phyloP scores from a whole-genome alignment of 2,888 invertebrate genomes.

The Cephus runcator region DNA sequence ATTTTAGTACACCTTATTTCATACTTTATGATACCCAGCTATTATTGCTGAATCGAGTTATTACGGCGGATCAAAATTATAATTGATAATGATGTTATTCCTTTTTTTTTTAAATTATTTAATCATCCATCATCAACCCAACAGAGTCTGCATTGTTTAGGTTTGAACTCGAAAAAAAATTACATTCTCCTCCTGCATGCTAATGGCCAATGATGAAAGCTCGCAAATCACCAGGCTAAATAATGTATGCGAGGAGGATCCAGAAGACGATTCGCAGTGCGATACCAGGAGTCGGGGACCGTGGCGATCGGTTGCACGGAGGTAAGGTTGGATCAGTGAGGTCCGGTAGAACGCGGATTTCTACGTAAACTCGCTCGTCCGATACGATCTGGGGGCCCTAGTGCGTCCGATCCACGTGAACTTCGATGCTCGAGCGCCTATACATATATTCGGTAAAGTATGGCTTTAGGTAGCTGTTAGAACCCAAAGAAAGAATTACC shows the following conservation, averaged over 20 bases:
- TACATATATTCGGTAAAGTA: conserved; percentile 22
- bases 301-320: background rate
- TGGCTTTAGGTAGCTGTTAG: conserved; percentile 1
- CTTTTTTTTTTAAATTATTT: background rate
- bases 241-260: conserved; percentile 60
- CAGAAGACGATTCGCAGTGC: conserved; percentile 60
- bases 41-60: background rate
- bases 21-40: background rate
- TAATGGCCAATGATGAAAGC: background rate
- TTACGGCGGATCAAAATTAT: background rate
- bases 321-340: background rate
- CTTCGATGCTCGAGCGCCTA: conserved; percentile 44
- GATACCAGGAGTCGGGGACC: conserved; percentile 54
- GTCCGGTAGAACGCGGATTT: conserved; percentile 48
- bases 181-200: background rate
- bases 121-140: background rate
- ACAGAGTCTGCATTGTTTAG: background rate
- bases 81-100: background rate
- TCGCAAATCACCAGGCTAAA: conserved; percentile 20
- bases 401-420: conserved; percentile 41
- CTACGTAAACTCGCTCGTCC: conserved; percentile 58
- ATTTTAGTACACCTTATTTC: background rate
- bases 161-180: background rate
- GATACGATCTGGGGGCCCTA: conserved; percentile 53
- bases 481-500: background rate